Conservation (phyloP, 2,113 vertebrate species). For the Halichoeres trimaculatus region DNA sequence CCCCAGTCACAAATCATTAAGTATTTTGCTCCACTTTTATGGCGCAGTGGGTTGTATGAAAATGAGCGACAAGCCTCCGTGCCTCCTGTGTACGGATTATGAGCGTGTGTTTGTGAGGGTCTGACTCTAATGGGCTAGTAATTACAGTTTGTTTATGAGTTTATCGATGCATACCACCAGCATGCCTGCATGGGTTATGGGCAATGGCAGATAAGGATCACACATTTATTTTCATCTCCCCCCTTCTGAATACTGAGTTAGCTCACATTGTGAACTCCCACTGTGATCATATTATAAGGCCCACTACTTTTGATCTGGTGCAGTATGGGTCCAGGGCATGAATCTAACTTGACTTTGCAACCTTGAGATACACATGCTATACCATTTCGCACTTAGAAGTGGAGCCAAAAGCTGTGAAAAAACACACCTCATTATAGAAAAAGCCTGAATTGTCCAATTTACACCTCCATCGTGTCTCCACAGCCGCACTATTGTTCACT, state of each 20-base stretch:
- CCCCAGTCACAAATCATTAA: constrained; percentile 80
- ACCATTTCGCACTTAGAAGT: constrained; percentile 67
- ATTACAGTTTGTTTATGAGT: constrained; percentile 84
- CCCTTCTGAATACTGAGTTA: constrained; percentile 52
- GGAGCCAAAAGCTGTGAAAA: constrained; percentile 47
- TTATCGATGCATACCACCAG: constrained; percentile 79
- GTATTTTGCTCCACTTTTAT: constrained; percentile 75
- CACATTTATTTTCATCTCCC: constrained; percentile 59
- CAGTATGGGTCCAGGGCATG: constrained; percentile 60
- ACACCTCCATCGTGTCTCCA: constrained; percentile 47
- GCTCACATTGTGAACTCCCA: constrained; percentile 75
- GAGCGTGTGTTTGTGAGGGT: constrained; percentile 77
- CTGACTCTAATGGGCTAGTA: constrained; percentile 81
- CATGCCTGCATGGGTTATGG: constrained; percentile 76
- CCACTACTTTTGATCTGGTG: constrained; percentile 74
- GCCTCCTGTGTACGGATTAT: constrained; percentile 81
- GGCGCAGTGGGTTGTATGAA: constrained; percentile 75
- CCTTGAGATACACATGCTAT: constrained; percentile 56
- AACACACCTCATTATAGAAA: constrained; percentile 53
- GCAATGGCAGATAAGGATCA: constrained; percentile 77
- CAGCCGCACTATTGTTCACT: constrained; percentile 37
- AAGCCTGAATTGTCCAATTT: constrained; percentile 61
- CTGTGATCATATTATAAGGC: constrained; percentile 76
- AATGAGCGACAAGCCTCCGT: constrained; percentile 74
- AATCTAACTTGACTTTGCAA: constrained; percentile 68